Percentiles rank a stretch among this genome's conserved stretches.
Conservation (phyloP, 2,113 vertebrate species). For the Scortum barcoo region DNA sequence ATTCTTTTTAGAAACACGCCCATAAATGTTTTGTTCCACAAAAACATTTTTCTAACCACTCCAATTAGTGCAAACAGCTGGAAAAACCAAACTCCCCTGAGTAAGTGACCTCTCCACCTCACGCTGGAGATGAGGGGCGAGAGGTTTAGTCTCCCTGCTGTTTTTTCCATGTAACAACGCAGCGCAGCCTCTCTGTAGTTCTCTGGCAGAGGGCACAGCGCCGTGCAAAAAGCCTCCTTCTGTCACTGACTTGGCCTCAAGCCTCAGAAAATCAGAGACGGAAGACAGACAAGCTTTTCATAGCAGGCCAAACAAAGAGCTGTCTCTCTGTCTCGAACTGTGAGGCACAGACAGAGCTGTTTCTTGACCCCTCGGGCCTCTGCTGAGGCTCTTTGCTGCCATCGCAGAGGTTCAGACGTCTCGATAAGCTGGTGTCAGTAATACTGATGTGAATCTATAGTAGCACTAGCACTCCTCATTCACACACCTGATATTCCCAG, state of each 20-base stretch:
- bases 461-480: neutral
- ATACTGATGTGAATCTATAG: neutral
- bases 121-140: constrained; percentile 26
- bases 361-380: constrained; percentile 40
- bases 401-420: constrained; percentile 27
- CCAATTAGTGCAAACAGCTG: constrained; percentile 47
- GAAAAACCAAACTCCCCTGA: constrained; percentile 46
- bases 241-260: constrained; percentile 65
- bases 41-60: constrained; percentile 55
- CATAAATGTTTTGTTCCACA: constrained; percentile 40
- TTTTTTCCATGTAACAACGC: constrained; percentile 46
- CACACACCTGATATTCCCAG: neutral
- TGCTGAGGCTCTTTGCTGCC: constrained; percentile 27
- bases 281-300: constrained; percentile 73
- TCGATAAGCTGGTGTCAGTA: constrained; percentile 26
- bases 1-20: constrained; percentile 27
- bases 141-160: constrained; percentile 32
- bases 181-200: constrained; percentile 42
- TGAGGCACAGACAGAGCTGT: constrained; percentile 32
- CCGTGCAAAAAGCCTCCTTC: constrained; percentile 68
- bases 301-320: constrained; percentile 65
- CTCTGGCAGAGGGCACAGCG: constrained; percentile 55
- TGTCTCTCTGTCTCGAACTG: constrained; percentile 56
- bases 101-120: constrained; percentile 35
- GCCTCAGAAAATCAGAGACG: constrained; percentile 70